phyloP scores from a whole-genome alignment of 2,888 invertebrate species.

The Aleiodes testaceus region DNA sequence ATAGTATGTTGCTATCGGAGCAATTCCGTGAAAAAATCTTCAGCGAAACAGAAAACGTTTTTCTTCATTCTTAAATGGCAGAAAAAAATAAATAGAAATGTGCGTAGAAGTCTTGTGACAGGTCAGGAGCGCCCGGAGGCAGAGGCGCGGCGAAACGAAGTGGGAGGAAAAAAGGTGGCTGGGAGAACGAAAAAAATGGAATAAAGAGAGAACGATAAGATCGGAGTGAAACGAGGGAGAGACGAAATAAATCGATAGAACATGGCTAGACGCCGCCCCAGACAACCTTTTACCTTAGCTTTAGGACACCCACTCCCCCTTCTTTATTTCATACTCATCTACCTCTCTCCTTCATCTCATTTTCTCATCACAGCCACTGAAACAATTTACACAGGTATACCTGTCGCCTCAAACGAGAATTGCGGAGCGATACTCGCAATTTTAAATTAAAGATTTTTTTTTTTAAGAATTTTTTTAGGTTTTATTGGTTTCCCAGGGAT shows the following conservation, averaged over 20 bases:
- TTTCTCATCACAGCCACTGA: constrained; percentile 61
- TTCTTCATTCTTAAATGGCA: background rate
- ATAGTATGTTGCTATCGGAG: no score
- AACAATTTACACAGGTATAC: constrained; percentile 49
- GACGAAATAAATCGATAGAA: constrained; percentile 73
- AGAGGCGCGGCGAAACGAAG: background rate
- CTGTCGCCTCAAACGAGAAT: constrained; percentile 59
- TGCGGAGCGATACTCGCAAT: background rate
- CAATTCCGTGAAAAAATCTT: no score
- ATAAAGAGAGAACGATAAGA: constrained; percentile 56
- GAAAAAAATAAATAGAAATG: constrained; percentile 1
- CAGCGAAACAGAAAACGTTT: background rate
- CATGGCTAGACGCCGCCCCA: constrained; percentile 70
- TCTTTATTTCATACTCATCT: constrained; percentile 47
- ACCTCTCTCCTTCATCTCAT: constrained; percentile 46
- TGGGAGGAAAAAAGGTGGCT: constrained; percentile 3
- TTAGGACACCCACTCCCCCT: constrained; percentile 42
- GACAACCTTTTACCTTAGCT: constrained; percentile 29
- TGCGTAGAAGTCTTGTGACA: constrained; percentile 27
- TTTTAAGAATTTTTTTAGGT: no score
- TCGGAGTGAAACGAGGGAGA: constrained; percentile 65
- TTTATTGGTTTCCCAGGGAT: no score
- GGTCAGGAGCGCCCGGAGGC: constrained; percentile 14
- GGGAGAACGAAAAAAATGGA: constrained; percentile 31
- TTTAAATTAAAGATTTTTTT: no score